phyloP scores from a whole-genome alignment of 2,888 invertebrate species.

The Dichetophora obliterata region DNA sequence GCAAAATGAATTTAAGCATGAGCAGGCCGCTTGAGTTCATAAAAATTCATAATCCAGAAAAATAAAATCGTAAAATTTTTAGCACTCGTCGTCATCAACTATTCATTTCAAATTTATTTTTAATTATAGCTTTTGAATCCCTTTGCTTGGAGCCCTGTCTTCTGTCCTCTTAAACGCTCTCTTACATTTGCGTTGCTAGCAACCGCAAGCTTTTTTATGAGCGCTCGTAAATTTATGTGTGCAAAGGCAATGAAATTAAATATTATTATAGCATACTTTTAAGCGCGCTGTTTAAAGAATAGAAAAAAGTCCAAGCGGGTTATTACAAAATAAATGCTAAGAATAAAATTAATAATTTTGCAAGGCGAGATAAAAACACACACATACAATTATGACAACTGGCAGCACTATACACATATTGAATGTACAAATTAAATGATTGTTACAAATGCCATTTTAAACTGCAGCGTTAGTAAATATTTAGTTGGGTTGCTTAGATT shows the following conservation, averaged over 20 bases:
- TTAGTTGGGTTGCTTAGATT: background rate
- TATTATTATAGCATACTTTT: conserved; percentile 25
- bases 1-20: background rate
- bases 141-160: too few relatives aligned
- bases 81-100: conserved; percentile 9
- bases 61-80: conserved; percentile 19
- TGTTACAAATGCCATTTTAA: background rate
- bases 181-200: background rate
- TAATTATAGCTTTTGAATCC: conserved; percentile 1
- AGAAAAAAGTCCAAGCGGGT: background rate
- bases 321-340: background rate
- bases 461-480: background rate
- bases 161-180: background rate
- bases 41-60: conserved; percentile 14
- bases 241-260: conserved; percentile 30
- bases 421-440: too few relatives aligned
- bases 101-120: conserved; percentile 19
- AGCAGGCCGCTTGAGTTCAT: background rate
- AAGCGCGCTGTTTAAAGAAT: background rate
- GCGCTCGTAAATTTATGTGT: conserved; percentile 23
- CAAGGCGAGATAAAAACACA: background rate
- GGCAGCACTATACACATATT: too few relatives aligned
- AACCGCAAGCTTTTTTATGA: conserved; percentile 13
- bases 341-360: background rate
- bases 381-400: too few relatives aligned